Conservation (phyloP, 2,888 invertebrate species). For the Dolichomitus sp. region DNA sequence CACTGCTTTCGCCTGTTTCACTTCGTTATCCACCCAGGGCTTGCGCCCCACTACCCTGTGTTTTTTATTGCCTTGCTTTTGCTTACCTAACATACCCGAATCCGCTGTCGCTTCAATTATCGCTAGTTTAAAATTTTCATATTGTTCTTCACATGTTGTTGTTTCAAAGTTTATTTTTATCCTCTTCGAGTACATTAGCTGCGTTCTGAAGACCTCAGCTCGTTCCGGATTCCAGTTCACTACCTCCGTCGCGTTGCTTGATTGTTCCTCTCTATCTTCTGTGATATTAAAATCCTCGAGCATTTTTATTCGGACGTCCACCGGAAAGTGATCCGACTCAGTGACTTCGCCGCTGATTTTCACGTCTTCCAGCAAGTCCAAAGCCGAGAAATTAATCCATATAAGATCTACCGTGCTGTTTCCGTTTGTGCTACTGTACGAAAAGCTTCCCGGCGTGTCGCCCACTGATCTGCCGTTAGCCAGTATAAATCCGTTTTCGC, state of each 20-base stretch:
- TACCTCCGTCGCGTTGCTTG: not conserved
- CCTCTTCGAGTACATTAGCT: not conserved
- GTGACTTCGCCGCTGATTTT: not conserved
- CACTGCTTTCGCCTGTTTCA: not conserved
- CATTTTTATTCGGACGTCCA: not conserved
- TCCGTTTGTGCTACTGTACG: constrained; percentile 1
- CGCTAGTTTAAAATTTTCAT: constrained; percentile 3
- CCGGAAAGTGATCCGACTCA: constrained; percentile 18
- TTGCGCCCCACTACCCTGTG: not conserved
- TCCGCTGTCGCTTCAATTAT: constrained; percentile 2
- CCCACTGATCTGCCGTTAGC: constrained; percentile 20
- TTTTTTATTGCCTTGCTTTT: not conserved
- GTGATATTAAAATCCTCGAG: too few species aligned
- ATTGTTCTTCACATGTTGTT: constrained; percentile 12
- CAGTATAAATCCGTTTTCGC: constrained; percentile 26
- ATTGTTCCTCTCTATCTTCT: not conserved
- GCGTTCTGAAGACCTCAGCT: not conserved
- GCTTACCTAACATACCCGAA: constrained; percentile 10
- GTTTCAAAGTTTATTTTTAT: constrained; percentile 10
- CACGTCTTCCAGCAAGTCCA: constrained; percentile 1
- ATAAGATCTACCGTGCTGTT: constrained; percentile 22
- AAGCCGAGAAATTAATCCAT: constrained; percentile 21
- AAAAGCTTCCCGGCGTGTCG: constrained; percentile 19
- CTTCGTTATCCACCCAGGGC: constrained; percentile 13
- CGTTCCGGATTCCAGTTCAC: constrained; percentile 29